Percentiles rank a stretch among this genome's conserved stretches.
phyloP scores from a whole-genome alignment of 2,888 invertebrate species.

The Diarsia mendica region DNA sequence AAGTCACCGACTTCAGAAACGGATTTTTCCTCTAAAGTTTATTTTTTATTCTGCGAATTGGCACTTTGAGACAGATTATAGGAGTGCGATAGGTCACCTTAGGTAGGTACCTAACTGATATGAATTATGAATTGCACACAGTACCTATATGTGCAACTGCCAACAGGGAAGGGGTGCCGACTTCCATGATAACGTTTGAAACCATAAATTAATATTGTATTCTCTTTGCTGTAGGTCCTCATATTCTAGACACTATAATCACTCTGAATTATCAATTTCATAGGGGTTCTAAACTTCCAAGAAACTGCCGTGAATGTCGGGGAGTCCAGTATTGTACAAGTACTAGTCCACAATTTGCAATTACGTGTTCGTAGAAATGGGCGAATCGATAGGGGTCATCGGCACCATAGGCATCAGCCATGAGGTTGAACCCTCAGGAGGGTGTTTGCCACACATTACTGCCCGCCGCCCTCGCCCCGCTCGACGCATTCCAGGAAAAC shows the following conservation, averaged over 20 bases:
- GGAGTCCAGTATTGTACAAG: constrained; percentile 42
- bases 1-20: too few species aligned
- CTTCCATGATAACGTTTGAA: constrained; percentile 21
- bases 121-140: too few species aligned
- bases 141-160: neutral
- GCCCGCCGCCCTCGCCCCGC: constrained; percentile 79
- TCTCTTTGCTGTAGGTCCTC: constrained; percentile 14
- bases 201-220: constrained; percentile 9
- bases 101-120: too few species aligned
- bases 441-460: constrained; percentile 84
- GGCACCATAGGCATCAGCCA: constrained; percentile 87
- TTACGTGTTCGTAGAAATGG: constrained; percentile 85
- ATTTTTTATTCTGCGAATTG: neutral
- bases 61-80: neutral
- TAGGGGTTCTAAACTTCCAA: constrained; percentile 49
- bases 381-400: constrained; percentile 89
- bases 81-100: too few species aligned
- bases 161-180: neutral
- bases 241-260: constrained; percentile 22
- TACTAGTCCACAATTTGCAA: constrained; percentile 79
- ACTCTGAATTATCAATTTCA: constrained; percentile 17
- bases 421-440: constrained; percentile 86
- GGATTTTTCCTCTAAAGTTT: too few species aligned
- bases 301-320: constrained; percentile 67
- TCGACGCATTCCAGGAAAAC: constrained; percentile 84